Base-by-base conservation (phyloP, 2,113 vertebrate species). In the Gorsachius goisagi region DNA sequence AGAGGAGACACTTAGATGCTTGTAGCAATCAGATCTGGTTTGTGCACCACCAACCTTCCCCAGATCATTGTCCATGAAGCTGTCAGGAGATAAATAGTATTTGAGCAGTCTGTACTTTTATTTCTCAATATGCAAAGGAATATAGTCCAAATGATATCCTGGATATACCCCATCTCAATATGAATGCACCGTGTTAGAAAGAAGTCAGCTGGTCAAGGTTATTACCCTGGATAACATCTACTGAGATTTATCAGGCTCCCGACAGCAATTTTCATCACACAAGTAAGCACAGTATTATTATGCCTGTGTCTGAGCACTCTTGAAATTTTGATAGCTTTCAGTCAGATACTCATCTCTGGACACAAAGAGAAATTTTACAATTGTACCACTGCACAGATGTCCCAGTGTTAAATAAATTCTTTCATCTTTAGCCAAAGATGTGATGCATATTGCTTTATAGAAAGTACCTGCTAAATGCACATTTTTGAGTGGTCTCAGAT, bases 251-350 rank as follows among this genome's bases (percentile, higher is more conserved):
- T 74, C 53, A 81, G 64, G 24, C 60, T 93, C 27, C 72, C 4
- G 1, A 69, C 49, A 63, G 35, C 75, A 93, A 74, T 91, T 93
- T 96, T 93, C 86, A 72, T 95, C 79, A 90, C 56, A 67, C 11
- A 56, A 69, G 63, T 73, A 94, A 89, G 82, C 59, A 58, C 12
- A 69, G 20, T 59, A 79, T 90, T 94, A 85, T 89, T 93, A 91
- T 23, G 8, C 41, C 79, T 78, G 20, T 84, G 86, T 75, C 41
- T 81, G 56, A 95, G 50, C 67, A 72, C 67, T 76, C 91, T 71
- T 89, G 74, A 96, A 94, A 93, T 78, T 89, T 75, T 91, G 49
- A 87, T 85, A 91, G 47, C 15, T 95, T 89, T 96, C 73, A 89
- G 45, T 95, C 78, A 84, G 72, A 91, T 82, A 78, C 39, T 71